Conservation (phyloP, 2,113 vertebrate species). For the Laticauda laticaudata region DNA sequence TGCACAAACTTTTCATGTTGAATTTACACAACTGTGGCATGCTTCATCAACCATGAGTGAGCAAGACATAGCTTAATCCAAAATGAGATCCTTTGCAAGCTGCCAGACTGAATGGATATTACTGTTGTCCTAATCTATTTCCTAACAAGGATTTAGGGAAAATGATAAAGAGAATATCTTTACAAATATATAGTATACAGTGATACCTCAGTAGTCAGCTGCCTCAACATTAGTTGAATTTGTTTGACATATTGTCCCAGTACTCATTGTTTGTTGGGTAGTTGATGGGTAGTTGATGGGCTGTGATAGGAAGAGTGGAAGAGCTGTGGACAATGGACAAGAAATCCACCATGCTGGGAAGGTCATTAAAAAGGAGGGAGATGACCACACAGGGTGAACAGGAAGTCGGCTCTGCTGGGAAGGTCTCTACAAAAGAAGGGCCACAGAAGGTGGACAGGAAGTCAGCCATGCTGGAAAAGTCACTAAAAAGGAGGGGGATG, state of each 20-base stretch:
- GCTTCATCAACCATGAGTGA: not conserved
- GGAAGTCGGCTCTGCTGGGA: too few species aligned
- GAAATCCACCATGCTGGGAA: not conserved
- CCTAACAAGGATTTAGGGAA: not conserved
- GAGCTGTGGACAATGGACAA: not conserved
- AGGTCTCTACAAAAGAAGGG: too few species aligned
- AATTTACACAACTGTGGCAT: not conserved
- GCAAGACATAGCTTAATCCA: not conserved
- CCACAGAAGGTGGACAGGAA: too few species aligned
- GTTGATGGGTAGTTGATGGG: not conserved
- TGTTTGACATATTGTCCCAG: not conserved
- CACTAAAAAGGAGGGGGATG: too few species aligned
- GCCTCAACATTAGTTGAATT: not conserved
- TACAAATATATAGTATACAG: not conserved
- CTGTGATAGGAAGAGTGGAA: not conserved
- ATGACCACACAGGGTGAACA: too few species aligned
- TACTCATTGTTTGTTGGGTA: not conserved
- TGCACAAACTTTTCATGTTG: not conserved
- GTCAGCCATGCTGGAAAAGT: too few species aligned
- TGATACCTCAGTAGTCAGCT: not conserved
- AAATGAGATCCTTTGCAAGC: not conserved
- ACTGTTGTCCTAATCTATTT: not conserved
- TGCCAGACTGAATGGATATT: not conserved
- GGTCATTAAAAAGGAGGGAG: too few species aligned
- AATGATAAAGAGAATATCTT: not conserved